A percentile compares a stretch with the other conserved stretches of the same genome.
Conservation (phyloP, 1,140 invertebrate species). For the Cherax destructor region DNA sequence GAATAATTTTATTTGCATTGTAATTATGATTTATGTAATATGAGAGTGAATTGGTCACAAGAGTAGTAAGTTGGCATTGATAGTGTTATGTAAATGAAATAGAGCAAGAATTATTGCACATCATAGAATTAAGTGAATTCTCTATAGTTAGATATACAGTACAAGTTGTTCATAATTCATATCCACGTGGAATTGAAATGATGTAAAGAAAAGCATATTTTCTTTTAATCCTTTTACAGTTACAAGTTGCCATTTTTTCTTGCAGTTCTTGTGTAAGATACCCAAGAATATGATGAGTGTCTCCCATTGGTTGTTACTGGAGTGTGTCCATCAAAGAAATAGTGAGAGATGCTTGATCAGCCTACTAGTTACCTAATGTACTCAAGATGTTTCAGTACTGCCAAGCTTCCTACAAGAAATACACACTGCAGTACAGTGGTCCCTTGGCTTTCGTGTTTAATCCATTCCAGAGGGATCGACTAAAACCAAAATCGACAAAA, state of each 20-base stretch:
- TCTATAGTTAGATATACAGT: not conserved
- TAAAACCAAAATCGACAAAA: too few relatives aligned
- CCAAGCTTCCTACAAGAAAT: conserved; percentile 18
- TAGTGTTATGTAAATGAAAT: too few relatives aligned
- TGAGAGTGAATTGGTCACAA: too few relatives aligned
- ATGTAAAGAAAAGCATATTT: not conserved
- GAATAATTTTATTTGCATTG: too few relatives aligned
- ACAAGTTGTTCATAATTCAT: not conserved
- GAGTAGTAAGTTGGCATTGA: too few relatives aligned
- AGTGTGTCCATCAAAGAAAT: conserved; percentile 30
- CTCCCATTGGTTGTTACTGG: conserved; percentile 33
- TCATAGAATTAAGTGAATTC: not conserved
- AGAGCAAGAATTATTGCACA: not conserved
- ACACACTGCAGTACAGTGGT: too few relatives aligned
- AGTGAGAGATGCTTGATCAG: not conserved
- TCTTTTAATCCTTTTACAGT: not conserved
- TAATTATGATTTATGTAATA: too few relatives aligned
- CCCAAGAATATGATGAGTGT: conserved; percentile 20
- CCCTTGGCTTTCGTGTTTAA: too few relatives aligned
- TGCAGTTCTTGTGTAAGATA: not conserved
- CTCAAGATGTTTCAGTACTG: conserved; percentile 30
- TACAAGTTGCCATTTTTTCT: not conserved
- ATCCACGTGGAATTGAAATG: not conserved
- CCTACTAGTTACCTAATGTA: not conserved
- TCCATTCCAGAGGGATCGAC: too few relatives aligned